Conservation (phyloP, 2,113 vertebrate genomes). For the Ovibos moschatus region DNA sequence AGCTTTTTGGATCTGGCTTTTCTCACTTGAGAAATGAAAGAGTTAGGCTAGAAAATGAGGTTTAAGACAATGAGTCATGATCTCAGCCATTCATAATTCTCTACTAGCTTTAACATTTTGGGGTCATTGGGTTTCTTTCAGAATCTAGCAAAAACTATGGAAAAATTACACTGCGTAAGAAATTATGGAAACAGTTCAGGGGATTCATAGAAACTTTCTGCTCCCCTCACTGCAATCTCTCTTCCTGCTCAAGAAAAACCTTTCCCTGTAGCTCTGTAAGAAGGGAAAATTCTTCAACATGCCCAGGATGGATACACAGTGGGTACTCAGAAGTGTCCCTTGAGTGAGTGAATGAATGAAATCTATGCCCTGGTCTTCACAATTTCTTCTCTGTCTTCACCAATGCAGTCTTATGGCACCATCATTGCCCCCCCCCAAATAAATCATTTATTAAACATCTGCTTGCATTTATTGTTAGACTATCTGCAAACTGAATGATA, state of each 20-base stretch:
- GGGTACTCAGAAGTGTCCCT: not conserved
- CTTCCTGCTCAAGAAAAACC: not conserved
- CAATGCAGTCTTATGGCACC: not conserved
- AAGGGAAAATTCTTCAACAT: not conserved
- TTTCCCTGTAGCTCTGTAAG: not conserved
- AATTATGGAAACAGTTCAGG: not conserved
- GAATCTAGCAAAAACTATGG: not conserved
- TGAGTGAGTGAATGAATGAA: not conserved
- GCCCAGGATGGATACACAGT: not conserved
- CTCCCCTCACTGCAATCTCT: not conserved
- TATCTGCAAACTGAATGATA: not conserved
- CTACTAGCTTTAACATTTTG: not conserved
- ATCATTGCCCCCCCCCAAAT: not conserved
- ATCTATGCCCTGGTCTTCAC: not conserved
- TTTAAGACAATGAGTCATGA: not conserved
- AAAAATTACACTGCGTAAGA: not conserved
- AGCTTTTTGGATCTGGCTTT: not conserved
- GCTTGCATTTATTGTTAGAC: not conserved
- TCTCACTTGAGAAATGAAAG: conserved; percentile 22
- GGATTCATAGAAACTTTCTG: not conserved
- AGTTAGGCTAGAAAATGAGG: not conserved
- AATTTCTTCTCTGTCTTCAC: not conserved
- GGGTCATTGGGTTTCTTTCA: not conserved
- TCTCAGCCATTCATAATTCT: not conserved
- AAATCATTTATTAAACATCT: not conserved